Conservation (phyloP, 2,888 invertebrate species). For the Cantharis lateralis region DNA sequence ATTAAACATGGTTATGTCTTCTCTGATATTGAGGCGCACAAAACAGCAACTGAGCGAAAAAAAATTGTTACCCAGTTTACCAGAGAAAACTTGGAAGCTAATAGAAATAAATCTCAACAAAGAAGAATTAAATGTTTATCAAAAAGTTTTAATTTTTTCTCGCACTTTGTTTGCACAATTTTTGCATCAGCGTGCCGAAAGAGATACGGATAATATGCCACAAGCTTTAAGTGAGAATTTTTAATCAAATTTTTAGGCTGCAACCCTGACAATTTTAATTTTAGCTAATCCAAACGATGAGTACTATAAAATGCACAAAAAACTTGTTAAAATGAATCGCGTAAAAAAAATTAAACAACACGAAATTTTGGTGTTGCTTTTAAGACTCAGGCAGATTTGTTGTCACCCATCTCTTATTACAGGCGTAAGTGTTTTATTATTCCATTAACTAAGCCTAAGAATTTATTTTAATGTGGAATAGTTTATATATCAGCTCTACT, state of each 20-base stretch:
- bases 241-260: background rate
- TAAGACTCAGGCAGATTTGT: slow-evolving; percentile 86
- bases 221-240: background rate
- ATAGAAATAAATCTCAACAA: slow-evolving; percentile 67
- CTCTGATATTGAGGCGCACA: slow-evolving; percentile 84
- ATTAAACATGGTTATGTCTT: slow-evolving; percentile 82
- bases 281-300: slow-evolving; percentile 52
- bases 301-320: slow-evolving; percentile 68
- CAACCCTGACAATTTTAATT: background rate
- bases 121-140: slow-evolving; percentile 78
- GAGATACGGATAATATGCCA: slow-evolving; percentile 54
- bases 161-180: slow-evolving; percentile 77
- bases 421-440: slow-evolving; percentile 54
- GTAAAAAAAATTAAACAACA: slow-evolving; percentile 58
- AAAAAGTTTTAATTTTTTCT: slow-evolving; percentile 73
- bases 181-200: slow-evolving; percentile 75
- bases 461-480: too few species aligned
- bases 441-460: background rate
- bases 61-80: slow-evolving; percentile 67
- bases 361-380: slow-evolving; percentile 77
- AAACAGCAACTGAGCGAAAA: slow-evolving; percentile 75
- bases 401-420: slow-evolving; percentile 86
- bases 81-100: slow-evolving; percentile 62
- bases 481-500: too few species aligned
- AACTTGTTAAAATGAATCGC: slow-evolving; percentile 64